phyloP scores from a whole-genome alignment of 2,888 invertebrate species.

The Latheticus oryzae region DNA sequence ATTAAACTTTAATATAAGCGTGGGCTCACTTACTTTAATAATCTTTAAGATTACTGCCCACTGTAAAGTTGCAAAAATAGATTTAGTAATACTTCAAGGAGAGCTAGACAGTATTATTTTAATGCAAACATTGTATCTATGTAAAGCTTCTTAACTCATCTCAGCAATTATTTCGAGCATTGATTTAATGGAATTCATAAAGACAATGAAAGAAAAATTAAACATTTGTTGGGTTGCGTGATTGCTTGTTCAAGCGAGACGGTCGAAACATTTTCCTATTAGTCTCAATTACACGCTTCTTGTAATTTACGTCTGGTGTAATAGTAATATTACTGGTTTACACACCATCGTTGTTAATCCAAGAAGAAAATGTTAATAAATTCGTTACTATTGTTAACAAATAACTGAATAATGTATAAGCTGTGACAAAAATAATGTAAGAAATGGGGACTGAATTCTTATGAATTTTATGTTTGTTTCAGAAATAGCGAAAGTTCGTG shows the following conservation, averaged over 20 bases:
- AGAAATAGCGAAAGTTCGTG: conserved; percentile 99
- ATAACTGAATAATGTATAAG: conserved; percentile 3
- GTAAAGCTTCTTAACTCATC: too few relatives aligned
- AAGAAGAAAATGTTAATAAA: conserved; percentile 37
- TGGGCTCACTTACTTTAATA: too few relatives aligned
- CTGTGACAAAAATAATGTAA: too few relatives aligned
- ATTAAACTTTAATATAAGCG: too few relatives aligned
- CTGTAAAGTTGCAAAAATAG: neutral
- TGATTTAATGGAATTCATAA: too few relatives aligned
- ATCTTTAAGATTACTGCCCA: conserved; percentile 1
- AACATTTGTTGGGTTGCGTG: conserved; percentile 29
- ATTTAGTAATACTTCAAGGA: conserved; percentile 24
- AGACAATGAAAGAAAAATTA: too few relatives aligned
- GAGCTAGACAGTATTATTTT: conserved; percentile 13
- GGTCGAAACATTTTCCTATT: conserved; percentile 47
- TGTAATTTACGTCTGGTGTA: conserved; percentile 38
- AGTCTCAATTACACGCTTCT: conserved; percentile 46
- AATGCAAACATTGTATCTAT: conserved; percentile 6
- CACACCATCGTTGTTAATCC: neutral
- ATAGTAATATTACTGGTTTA: conserved; percentile 6
- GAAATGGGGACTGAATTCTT: neutral
- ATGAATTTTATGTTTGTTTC: conserved; percentile 67
- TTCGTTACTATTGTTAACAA: conserved; percentile 17
- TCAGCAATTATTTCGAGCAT: too few relatives aligned
- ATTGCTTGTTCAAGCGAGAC: conserved; percentile 46